Base-by-base conservation (phyloP, 1,140 invertebrate species). In the Latrodectus geometricus region DNA sequence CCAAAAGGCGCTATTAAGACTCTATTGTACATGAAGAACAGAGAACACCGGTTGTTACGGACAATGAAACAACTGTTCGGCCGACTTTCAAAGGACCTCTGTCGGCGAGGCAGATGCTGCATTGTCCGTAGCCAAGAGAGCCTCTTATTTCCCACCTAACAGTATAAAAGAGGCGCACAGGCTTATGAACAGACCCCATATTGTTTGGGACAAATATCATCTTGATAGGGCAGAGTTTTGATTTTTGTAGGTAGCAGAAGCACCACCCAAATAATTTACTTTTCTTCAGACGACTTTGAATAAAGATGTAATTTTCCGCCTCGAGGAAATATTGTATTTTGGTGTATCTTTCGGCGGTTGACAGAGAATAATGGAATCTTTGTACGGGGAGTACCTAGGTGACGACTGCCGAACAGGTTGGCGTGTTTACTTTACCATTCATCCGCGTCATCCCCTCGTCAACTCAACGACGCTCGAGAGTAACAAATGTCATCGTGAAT, bases 1-100 rank as follows among this genome's bases (percentile, higher is more conserved):
- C 80, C 80, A 83, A 83, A 23, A 56, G 21, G 23, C 23, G 21
- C 61, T n/a, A 74, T 83, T 73, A 83, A 74, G 72, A 73, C 52
- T 23, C 80, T 70, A 83, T 83, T 83, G 80, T 83, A 35, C 61
- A 48, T 52, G 23, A 52, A 17, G 66, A 61, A 78, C 52, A 78
- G 78, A 50, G 66, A 61, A 61, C 69, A 80, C 49, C 54, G 54
- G 66, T n/a, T 52, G 49, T 69, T 35, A 54, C 80, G 80, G 80
- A 83, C 80, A 83, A 83, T 83, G 70, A 70, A 66, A 35, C 35
- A 50, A 61, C 80, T 83, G 80, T 83, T 83, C 52, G 80, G 54
- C 80, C 80, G 69, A 17, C 69, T 48, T 15, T 83, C 50, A 83
- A 83, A 83, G 80, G 52, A 15, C 15, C 80, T 83, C 70, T 83